Evolutionary conservation across 2,888 invertebrate genomes (phyloP).

Genomic region (Aporophyla lueneburgensis): DNA sequence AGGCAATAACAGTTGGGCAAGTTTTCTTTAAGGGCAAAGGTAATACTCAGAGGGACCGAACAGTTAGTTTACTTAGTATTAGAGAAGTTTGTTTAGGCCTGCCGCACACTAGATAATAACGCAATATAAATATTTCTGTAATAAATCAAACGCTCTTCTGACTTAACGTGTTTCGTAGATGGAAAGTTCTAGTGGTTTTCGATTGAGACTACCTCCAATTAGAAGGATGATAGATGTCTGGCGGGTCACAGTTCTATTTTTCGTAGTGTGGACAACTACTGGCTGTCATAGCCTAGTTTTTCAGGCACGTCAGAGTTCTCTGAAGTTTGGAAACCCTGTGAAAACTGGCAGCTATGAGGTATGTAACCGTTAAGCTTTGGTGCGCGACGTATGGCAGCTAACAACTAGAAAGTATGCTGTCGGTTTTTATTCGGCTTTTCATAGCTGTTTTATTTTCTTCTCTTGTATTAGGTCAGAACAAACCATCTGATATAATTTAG

Average conservation of each 20-base stretch:
- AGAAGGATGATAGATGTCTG: conserved; percentile 46
- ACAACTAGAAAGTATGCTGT: neutral
- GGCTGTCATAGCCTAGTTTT: conserved; percentile 22
- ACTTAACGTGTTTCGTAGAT: conserved; percentile 23
- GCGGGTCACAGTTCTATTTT: conserved; percentile 14
- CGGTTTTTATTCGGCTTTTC: neutral
- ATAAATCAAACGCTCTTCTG: conserved; percentile 75
- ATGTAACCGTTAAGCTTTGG: neutral
- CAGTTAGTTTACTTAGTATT: conserved; percentile 86
- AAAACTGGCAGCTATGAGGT: conserved; percentile 24
- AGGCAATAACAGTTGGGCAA: conserved; percentile 81
- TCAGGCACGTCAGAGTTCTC: conserved; percentile 22
- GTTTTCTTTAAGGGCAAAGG: conserved; percentile 83
- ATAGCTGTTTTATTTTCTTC: neutral
- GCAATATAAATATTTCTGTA: conserved; percentile 82
- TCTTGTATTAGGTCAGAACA: neutral
- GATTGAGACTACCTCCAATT: conserved; percentile 41
- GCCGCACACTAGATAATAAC: conserved; percentile 84
- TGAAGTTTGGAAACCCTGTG: conserved; percentile 3
- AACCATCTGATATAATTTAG: neutral
- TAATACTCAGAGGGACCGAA: conserved; percentile 82
- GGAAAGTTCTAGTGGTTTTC: conserved; percentile 25
- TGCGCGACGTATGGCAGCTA: neutral
- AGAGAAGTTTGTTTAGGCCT: conserved; percentile 83
- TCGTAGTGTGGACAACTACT: neutral